These are phyloP conservation scores for Apis florea DNA, from an alignment of 1,140 invertebrate genomes.

Conservation along the genomic window DNA sequence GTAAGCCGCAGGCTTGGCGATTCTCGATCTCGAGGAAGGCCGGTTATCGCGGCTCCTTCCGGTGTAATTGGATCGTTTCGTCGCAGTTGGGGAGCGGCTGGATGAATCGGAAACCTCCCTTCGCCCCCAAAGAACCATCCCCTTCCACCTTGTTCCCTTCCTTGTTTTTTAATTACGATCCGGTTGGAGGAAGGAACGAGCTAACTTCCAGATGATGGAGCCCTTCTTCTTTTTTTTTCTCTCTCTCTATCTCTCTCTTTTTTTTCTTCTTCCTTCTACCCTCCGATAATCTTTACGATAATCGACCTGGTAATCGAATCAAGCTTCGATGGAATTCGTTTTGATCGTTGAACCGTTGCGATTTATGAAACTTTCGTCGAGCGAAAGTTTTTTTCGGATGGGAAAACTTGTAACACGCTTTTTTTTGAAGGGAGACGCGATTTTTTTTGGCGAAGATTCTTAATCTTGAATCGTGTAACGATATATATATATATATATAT, in stretches of 20 bases:
- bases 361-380: no score
- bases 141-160: neutral
- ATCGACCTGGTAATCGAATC: no score
- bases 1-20: neutral
- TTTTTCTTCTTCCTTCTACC: neutral
- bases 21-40: constrained; percentile 1
- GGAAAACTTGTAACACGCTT: no score
- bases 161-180: constrained; percentile 47
- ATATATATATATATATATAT: no score
- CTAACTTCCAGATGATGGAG: neutral
- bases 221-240: neutral
- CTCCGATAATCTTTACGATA: no score
- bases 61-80: constrained; percentile 35
- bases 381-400: no score
- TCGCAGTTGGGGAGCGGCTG: constrained; percentile 16
- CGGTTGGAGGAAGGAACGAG: neutral
- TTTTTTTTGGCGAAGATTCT: no score
- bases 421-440: no score
- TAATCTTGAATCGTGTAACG: no score
- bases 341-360: no score
- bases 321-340: no score
- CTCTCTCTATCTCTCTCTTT: no score
- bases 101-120: constrained; percentile 15
- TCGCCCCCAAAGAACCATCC: neutral
- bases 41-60: constrained; percentile 27